Percentiles rank a stretch among this genome's conserved stretches.
Evolutionary conservation across 2,797 vertebrate species (phyloP).

Genomic region (Lithobates sylvaticus): DNA sequence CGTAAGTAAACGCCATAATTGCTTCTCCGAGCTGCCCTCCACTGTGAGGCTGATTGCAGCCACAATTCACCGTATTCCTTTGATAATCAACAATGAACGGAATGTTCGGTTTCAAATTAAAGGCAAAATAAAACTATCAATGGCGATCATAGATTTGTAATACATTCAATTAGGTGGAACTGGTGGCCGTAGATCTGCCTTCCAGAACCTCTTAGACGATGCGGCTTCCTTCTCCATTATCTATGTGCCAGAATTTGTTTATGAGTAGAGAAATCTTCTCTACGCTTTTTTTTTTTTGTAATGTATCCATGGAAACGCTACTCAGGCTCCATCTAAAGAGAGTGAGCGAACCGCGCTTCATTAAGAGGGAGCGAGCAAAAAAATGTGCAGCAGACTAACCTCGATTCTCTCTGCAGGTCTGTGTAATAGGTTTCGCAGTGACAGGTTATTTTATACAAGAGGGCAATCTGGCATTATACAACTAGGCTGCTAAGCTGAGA

Average conservation of each 20-base stretch:
- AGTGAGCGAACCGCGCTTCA: slow-evolving; percentile 24
- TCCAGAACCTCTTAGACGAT: slow-evolving; percentile 16
- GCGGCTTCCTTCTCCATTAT: slow-evolving; percentile 35
- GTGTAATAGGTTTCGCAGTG: neutral
- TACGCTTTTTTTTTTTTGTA: slow-evolving; percentile 16
- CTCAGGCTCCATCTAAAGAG: slow-evolving; percentile 26
- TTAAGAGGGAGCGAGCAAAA: slow-evolving; percentile 28
- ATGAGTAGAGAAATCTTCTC: slow-evolving; percentile 53
- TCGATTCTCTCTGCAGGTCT: neutral
- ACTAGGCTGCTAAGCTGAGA: too few relatives aligned
- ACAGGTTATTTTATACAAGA: neutral
- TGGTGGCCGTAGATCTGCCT: slow-evolving; percentile 17
- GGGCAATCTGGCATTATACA: too few relatives aligned
- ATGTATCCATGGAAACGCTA: slow-evolving; percentile 57
- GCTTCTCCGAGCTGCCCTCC: slow-evolving; percentile 12
- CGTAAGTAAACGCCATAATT: slow-evolving; percentile 48
- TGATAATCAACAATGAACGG: slow-evolving; percentile 22
- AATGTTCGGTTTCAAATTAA: slow-evolving; percentile 1
- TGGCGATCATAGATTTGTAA: slow-evolving; percentile 18
- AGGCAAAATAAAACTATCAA: slow-evolving; percentile 21
- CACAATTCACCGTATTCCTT: slow-evolving; percentile 29
- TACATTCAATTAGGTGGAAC: slow-evolving; percentile 25
- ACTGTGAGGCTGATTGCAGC: slow-evolving; percentile 38
- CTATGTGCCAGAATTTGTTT: slow-evolving; percentile 50
- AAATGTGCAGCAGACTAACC: slow-evolving; percentile 26